Base-by-base conservation (phyloP, 2,888 invertebrate species). In the Euplexia lucipara region DNA sequence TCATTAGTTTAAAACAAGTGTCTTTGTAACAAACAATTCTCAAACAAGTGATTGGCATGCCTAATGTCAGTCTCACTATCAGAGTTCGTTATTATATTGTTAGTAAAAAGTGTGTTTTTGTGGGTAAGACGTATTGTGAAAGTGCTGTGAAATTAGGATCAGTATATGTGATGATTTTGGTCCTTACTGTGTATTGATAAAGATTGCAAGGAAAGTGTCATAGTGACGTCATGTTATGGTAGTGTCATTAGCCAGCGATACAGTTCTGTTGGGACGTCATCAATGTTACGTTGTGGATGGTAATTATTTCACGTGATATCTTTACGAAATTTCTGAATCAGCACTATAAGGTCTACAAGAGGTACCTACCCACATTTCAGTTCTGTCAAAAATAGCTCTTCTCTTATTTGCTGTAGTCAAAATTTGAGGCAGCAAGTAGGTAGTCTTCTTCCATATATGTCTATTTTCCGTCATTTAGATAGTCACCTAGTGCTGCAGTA, bases 1-100 rank as follows among this genome's bases (percentile, higher is more conserved):
- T 64, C 86, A 88, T 91, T 89, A 89, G 83, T 70, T 62, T 42
- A 57, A 82, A 83, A 82, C 45, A 58, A 71, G 64, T 67, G 42
- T 65, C 70, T 52, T 72, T 26, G 52, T 75, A 75, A 75, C 69
- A 47, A 47, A 58, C 70, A 54, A 61, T 75, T 47, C 16, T 37
- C 35, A 54, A 68, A 48, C 53, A 51, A 52, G 10, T 66, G 68
- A 73, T 78, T 75, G 75, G 68, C 41, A 59, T 78, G n/a, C n/a
- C 79, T 67, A 59, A 78, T 56, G 39, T 1, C 18, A 34, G 45
- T 45, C 34, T 51, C 18, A 18, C 34, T n/a, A 35, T 52, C 39
- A 26, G 41, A 69, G 30, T 41, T 47, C 45, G 16, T 39, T 58
- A 8, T n/a, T n/a, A n/a, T 30, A 22, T 39, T 66, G 32, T 41